Base-by-base conservation (phyloP, 92 coral and sea anemone genomes). In the Umimayanthus kanabou region DNA sequence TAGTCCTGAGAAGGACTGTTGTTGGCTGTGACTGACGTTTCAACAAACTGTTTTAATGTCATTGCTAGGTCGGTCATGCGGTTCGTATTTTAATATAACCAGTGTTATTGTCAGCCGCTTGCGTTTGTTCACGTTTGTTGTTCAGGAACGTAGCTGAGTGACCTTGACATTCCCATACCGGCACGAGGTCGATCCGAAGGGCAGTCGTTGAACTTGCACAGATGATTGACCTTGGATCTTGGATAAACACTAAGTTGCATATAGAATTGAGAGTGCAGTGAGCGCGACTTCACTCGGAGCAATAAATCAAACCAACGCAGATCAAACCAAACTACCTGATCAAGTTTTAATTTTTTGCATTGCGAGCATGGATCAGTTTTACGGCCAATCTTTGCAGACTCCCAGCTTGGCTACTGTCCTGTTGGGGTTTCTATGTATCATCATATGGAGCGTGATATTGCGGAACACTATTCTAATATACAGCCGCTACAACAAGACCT, bases 391-490 rank as follows among this genome's bases (percentile, higher is more conserved):
- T 28, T 81, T 81, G 25, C 86, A 49, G 37, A 83, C 26, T 18
- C 53, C 39, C 18, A 83, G 49, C 45, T 75, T 75, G 25, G 45
- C 26, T 37, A 75, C 53, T 75, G 50, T 22, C 26, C 5, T 75
- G 47, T 39, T 75, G 9, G 79, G 47, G 7, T 75, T 75, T 6
- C 53, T 75, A 28, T 75, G 79, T 39, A 26, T 75, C n/a, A 39
- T 75, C n/a, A 39, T 75, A 39, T 75, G 79, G 79, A 75, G 79
- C n/a, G 45, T 75, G 79, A 25, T 75, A 20, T 6, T 75, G 11
- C 14, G 79, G 47, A 75, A 75, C n/a, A 37, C 47, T 75, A 23
- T 9, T 43, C 4, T 75, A 9, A 40, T 75, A 8, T 39, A 75
- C 45, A 22, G 53, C 25, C 79, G 79, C 6, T 39, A 37, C 53